Percentiles rank a stretch among this genome's conserved stretches.
These are phyloP conservation scores for Pteruthius melanotis DNA, from an alignment of 2,113 vertebrate genomes.

Conservation along the genomic window DNA sequence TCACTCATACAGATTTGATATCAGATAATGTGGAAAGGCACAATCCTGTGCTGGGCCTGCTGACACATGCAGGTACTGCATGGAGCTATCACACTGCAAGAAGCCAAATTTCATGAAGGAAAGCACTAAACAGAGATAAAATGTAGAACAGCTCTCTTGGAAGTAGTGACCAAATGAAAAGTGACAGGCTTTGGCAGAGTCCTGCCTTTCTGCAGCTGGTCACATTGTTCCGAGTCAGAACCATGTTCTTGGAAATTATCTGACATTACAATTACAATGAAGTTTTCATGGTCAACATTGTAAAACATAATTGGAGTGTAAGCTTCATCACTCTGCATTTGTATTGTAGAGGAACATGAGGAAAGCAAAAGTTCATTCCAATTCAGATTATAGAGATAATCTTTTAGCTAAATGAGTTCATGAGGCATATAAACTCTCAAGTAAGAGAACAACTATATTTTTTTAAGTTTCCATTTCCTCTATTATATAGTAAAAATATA, in stretches of 20 bases:
- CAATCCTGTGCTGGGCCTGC: background rate
- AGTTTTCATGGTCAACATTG: conserved; percentile 1
- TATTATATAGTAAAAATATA: background rate
- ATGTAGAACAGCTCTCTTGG: background rate
- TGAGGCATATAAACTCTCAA: background rate
- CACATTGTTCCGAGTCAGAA: background rate
- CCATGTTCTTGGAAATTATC: conserved; percentile 21
- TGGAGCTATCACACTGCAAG: background rate
- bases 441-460: background rate
- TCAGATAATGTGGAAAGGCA: background rate
- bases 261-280: conserved; percentile 31
- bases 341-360: background rate
- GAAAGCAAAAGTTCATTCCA: background rate
- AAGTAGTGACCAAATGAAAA: conserved; percentile 30
- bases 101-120: background rate
- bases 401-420: background rate
- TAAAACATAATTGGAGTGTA: conserved; percentile 26
- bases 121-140: background rate
- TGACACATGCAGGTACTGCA: background rate
- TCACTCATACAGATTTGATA: background rate
- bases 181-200: conserved; percentile 36
- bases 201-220: conserved; percentile 31
- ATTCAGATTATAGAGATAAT: background rate
- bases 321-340: background rate
- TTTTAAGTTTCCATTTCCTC: background rate